Base-by-base conservation (phyloP, 2,113 vertebrate species). In the Oreocharis arfaki region DNA sequence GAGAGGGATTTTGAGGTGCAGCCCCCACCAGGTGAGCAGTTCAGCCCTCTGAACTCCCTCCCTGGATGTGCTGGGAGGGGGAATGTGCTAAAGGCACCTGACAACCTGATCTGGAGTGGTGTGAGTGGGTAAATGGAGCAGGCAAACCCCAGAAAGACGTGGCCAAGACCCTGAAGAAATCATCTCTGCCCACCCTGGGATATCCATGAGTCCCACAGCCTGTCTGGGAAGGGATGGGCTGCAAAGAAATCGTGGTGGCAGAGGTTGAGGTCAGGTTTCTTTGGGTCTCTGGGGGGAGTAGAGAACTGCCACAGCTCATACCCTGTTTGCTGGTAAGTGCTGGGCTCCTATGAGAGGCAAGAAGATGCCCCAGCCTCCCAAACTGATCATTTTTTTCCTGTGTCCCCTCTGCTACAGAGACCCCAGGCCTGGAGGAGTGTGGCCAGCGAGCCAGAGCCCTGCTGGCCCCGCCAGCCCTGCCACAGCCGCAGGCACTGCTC, bases 401-500 rank as follows among this genome's bases (percentile, higher is more conserved):
- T 68, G 70, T 75, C 41, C 11, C 46, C 20, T 93, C 37, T 24
- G 2, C 49, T 68, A 52, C 86, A 98, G 98, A 98, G 92, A 98
- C 91, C 47, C 97, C 79, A 3, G 93, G 90, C 88, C 64, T 98
- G 79, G 98, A 98, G 84, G 98, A 98, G 61, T 98, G 98, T 6
- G 98, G 98, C 27, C 97, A 98, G 69, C 97, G 92, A 93, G 97
- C 98, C 80, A 98, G 97, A 97, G 97, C 86, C 86, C 97, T 99
- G 90, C 96, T 98, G 95, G 97, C 97, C 52, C 98, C 97, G 8
- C 98, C 98, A 3, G 97, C 97, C 55, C 81, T 98, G 79, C 98
- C 98, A 1, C 98, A 98, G 93, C 93, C 97, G 55, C 98, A 98
- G 84, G 95, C 97, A 9, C 97, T 98, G 91, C 97, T 98, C 44